phyloP scores from a whole-genome alignment of 2,888 invertebrate genomes.

The Rapana venosa region DNA sequence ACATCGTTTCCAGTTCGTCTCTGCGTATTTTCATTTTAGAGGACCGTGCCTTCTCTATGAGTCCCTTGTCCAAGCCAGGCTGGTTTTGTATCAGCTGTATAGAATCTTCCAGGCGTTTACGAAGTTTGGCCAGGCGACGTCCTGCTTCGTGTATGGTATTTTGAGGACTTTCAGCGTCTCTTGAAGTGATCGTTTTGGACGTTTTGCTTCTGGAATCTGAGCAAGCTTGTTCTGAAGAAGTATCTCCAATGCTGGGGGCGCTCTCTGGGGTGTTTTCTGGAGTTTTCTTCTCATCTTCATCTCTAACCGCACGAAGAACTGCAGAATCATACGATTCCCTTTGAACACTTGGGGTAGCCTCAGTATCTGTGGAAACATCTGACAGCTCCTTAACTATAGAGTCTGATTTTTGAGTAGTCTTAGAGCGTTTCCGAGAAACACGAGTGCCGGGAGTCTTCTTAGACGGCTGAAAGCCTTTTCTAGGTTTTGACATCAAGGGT shows the following conservation, averaged over 20 bases:
- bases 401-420: not conserved
- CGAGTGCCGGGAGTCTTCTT: not conserved
- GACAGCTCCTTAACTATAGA: not conserved
- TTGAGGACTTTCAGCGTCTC: not conserved
- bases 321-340: not conserved
- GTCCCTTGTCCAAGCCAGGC: conserved; percentile 22
- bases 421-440: conserved; percentile 4
- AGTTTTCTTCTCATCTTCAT: not conserved
- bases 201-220: not conserved
- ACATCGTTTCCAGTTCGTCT: conserved; percentile 1
- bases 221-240: not conserved
- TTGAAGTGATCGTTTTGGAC: not conserved
- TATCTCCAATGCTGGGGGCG: not conserved
- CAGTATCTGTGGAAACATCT: not conserved
- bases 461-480: not conserved
- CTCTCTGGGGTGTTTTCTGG: not conserved
- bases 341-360: not conserved
- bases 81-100: conserved; percentile 31
- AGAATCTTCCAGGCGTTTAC: conserved; percentile 31
- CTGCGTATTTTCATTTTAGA: not conserved
- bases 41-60: not conserved
- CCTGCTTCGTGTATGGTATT: conserved; percentile 20
- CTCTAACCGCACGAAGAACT: conserved; percentile 15
- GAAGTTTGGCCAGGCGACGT: conserved; percentile 33
- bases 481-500: not conserved